Conservation (phyloP, 2,113 vertebrate genomes). For the Psilopogon haemacephalus region DNA sequence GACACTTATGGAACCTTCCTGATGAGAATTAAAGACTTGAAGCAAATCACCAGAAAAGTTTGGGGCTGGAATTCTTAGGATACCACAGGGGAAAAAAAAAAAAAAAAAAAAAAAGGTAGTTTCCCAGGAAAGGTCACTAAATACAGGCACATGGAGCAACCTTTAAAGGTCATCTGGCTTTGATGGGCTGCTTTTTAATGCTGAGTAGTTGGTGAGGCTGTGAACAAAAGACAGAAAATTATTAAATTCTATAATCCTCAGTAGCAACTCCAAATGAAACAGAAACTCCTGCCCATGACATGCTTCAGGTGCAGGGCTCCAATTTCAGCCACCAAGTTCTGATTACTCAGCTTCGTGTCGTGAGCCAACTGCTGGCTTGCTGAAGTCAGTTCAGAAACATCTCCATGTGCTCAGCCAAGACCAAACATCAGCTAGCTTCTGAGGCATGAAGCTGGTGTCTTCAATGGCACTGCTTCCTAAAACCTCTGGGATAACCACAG, state of each 20-base stretch:
- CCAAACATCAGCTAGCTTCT: not conserved
- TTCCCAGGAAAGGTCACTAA: not conserved
- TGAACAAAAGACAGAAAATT: not conserved
- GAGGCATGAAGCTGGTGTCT: not conserved
- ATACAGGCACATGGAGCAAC: not conserved
- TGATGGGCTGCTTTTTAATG: not conserved
- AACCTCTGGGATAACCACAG: not conserved
- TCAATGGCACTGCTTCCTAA: not conserved
- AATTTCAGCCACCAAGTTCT: not conserved
- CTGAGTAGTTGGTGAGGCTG: not conserved
- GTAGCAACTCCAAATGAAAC: not conserved
- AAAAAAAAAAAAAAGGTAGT: not conserved
- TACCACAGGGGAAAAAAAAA: not conserved
- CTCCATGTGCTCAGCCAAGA: not conserved
- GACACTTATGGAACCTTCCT: not conserved
- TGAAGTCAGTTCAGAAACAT: conserved; percentile 33
- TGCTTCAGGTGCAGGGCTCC: conserved; percentile 10
- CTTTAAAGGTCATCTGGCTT: not conserved
- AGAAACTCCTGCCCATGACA: not conserved
- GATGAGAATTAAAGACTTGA: not conserved
- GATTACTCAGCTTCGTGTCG: not conserved
- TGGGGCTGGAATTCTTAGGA: not conserved
- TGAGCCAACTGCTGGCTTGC: not conserved
- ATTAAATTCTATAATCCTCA: not conserved
- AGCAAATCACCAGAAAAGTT: not conserved